Evolutionary conservation across 2,888 invertebrate genomes (phyloP).

Genomic region (Apamea sordens): DNA sequence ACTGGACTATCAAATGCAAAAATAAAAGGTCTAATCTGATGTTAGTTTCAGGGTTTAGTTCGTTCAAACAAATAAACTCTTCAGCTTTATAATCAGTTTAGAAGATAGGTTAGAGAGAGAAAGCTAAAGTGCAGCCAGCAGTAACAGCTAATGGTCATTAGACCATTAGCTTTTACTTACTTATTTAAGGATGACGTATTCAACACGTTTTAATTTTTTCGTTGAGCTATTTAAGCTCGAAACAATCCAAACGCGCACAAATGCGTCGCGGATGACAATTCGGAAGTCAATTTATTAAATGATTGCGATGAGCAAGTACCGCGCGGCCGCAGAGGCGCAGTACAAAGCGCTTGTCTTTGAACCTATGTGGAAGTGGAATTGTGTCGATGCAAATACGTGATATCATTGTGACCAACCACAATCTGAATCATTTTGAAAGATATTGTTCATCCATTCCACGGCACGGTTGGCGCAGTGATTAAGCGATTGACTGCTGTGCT

Average conservation of each 20-base stretch:
- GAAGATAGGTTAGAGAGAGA: not conserved
- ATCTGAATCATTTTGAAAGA: not conserved
- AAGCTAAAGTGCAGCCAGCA: not conserved
- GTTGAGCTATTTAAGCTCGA: not conserved
- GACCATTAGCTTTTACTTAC: no score
- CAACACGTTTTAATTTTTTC: not conserved
- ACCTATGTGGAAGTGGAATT: conserved; percentile 17
- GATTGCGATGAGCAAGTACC: not conserved
- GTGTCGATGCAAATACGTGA: conserved; percentile 37
- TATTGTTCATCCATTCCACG: not conserved
- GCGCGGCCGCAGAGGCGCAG: not conserved
- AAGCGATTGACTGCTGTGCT: no score
- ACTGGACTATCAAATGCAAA: no score
- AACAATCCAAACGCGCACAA: not conserved
- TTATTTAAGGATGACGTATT: not conserved
- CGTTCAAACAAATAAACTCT: no score
- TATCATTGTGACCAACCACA: conserved; percentile 2
- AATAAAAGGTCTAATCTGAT: no score
- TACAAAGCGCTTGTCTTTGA: conserved; percentile 20
- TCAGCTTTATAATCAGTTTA: no score
- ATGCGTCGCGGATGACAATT: not conserved
- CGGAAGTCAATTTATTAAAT: conserved; percentile 7
- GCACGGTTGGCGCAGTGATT: no score
- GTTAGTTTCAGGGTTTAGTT: no score
- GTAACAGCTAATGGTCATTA: not conserved